Evolutionary conservation across 2,888 invertebrate genomes (phyloP).

Genomic region (Hydrotaea cyrtoneurina): DNA sequence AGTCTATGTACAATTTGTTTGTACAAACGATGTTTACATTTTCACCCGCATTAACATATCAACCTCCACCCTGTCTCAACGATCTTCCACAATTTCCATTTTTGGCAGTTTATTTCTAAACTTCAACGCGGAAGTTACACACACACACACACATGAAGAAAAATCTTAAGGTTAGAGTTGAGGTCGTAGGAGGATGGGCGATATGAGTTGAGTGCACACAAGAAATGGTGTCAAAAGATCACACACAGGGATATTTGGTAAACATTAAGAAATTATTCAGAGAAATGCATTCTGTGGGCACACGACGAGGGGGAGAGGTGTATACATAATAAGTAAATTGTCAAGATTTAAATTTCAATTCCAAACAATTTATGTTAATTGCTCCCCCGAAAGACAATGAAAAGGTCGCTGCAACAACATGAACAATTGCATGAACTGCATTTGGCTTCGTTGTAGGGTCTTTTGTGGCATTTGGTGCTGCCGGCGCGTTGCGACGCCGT

Average conservation of each 20-base stretch:
- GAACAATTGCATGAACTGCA: background rate
- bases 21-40: no score
- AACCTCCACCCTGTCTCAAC: background rate
- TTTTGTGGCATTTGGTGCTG: background rate
- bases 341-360: background rate
- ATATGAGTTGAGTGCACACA: no score
- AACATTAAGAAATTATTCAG: background rate
- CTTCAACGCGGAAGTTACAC: background rate
- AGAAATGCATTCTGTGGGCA: background rate
- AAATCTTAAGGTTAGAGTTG: slow-evolving; percentile 2
- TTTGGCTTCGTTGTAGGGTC: background rate
- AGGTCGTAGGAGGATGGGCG: background rate
- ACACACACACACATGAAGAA: background rate
- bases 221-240: slow-evolving; percentile 42
- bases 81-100: slow-evolving; percentile 29
- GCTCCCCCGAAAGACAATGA: background rate
- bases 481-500: background rate
- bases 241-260: slow-evolving; percentile 27
- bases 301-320: background rate
- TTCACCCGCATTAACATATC: background rate
- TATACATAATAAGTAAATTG: background rate
- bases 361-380: slow-evolving; percentile 25
- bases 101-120: slow-evolving; percentile 8
- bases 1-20: no score
- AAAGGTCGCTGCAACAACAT: slow-evolving; percentile 38